phyloP scores from a whole-genome alignment of 1,140 invertebrate genomes.

The Solenopsis invicta region DNA sequence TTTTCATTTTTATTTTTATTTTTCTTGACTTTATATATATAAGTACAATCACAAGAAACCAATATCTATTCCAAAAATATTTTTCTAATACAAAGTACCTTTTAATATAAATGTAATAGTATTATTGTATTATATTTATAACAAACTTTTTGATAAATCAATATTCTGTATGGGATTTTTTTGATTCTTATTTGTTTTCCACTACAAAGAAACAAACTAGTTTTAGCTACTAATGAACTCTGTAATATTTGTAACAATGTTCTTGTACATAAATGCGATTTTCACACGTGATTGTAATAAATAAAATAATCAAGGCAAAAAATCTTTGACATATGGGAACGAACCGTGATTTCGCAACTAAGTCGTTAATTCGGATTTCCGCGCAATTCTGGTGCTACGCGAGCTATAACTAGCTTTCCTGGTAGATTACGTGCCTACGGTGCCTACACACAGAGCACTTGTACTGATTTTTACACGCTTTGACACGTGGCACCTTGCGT shows the following conservation, averaged over 20 bases:
- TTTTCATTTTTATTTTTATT: not conserved
- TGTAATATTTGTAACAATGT: not conserved
- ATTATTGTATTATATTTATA: not conserved
- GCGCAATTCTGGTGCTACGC: constrained; percentile 12
- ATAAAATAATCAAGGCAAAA: constrained; percentile 21
- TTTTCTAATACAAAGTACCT: not conserved
- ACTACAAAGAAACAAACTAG: not conserved
- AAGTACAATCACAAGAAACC: not conserved
- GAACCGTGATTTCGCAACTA: constrained; percentile 6
- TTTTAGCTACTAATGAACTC: not conserved
- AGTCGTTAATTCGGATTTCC: constrained; percentile 59
- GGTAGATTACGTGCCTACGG: constrained; percentile 42
- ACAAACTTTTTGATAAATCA: not conserved
- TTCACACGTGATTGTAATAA: not conserved
- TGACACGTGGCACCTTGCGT: constrained; percentile 7
- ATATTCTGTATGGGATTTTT: not conserved
- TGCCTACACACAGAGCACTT: constrained; percentile 11
- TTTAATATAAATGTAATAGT: not conserved
- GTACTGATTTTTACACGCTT: constrained; percentile 23
- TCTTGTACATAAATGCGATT: not conserved
- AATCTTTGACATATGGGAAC: not conserved
- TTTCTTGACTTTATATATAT: not conserved
- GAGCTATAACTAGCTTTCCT: constrained; percentile 52
- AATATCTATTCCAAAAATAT: not conserved
- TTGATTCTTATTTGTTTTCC: too few relatives aligned